phyloP scores from a whole-genome alignment of 2,113 vertebrate species.

The Xenopus tropicalis region DNA sequence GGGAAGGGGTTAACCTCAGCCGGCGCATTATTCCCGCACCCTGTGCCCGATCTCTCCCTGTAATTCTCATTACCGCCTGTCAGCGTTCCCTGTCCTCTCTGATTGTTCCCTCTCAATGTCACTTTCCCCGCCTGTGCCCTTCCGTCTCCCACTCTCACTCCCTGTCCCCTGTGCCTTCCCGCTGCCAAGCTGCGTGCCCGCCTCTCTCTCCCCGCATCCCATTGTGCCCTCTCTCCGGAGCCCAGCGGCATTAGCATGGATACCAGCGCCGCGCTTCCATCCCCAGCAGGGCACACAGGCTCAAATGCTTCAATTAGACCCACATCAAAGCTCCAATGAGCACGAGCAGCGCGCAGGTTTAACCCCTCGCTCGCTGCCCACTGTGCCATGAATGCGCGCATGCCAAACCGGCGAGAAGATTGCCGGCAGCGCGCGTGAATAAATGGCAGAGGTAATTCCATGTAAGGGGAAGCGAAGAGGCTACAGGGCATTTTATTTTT shows the following conservation, averaged over 20 bases:
- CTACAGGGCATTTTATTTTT: slow-evolving; percentile 32
- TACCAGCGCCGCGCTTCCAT: too few relatives aligned
- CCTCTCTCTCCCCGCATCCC: background rate
- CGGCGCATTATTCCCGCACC: background rate
- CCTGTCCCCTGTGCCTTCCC: background rate
- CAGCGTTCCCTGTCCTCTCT: background rate
- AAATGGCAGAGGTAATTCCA: slow-evolving; percentile 15
- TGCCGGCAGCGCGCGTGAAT: background rate
- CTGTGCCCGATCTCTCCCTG: background rate
- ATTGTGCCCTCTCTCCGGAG: background rate
- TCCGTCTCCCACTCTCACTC: background rate
- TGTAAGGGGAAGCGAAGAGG: slow-evolving; percentile 17
- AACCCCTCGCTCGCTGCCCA: too few relatives aligned
- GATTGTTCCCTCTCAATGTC: slow-evolving; percentile 18
- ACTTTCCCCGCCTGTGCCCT: slow-evolving; percentile 3
- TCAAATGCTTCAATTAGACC: too few relatives aligned
- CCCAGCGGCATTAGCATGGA: too few relatives aligned
- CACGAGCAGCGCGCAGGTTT: too few relatives aligned
- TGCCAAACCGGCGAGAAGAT: too few relatives aligned
- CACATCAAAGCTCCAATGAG: too few relatives aligned
- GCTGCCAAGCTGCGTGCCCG: slow-evolving; percentile 1
- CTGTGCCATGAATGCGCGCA: too few relatives aligned
- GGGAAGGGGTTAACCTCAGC: too few relatives aligned
- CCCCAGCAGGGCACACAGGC: too few relatives aligned
- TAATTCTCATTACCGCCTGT: background rate